A percentile compares a stretch with the other conserved stretches of the same genome.
Conservation (phyloP, 2,113 vertebrate species). For the Crotophaga sulcirostris region DNA sequence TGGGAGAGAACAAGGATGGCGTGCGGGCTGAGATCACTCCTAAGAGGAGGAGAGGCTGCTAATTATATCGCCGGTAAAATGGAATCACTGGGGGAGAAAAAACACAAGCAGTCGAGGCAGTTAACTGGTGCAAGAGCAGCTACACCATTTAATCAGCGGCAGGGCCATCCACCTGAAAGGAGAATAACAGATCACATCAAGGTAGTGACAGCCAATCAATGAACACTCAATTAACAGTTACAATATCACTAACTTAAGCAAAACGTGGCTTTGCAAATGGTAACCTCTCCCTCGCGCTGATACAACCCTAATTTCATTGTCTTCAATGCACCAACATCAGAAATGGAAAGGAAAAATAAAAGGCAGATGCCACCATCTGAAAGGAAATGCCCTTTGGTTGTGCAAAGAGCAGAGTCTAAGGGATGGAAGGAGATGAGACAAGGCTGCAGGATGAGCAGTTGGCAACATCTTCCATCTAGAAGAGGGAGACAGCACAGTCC, state of each 20-base stretch:
- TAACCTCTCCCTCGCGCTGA: background rate
- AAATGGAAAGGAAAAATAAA: background rate
- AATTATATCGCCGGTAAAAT: constrained; percentile 23
- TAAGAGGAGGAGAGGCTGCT: constrained; percentile 32
- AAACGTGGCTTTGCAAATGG: background rate
- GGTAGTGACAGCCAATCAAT: constrained; percentile 63
- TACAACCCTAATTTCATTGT: background rate
- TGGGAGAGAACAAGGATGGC: background rate
- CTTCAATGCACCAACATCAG: background rate
- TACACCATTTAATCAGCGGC: background rate
- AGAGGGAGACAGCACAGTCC: background rate
- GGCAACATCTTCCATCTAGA: background rate
- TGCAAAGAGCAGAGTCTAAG: accelerated
- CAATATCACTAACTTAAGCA: constrained; percentile 66
- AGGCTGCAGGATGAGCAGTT: background rate
- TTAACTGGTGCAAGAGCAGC: background rate
- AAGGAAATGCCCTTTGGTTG: background rate
- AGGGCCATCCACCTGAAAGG: background rate
- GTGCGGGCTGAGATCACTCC: background rate
- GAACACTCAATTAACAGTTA: constrained; percentile 69
- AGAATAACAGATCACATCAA: constrained; percentile 53
- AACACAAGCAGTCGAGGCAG: background rate
- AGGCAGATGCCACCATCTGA: background rate
- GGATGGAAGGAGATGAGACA: background rate
- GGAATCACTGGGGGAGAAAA: background rate